Evolutionary conservation across 2,888 invertebrate species (phyloP), one percentile per base, ranked within the genome.

Genomic region (Lomographa bimaculata): DNA sequence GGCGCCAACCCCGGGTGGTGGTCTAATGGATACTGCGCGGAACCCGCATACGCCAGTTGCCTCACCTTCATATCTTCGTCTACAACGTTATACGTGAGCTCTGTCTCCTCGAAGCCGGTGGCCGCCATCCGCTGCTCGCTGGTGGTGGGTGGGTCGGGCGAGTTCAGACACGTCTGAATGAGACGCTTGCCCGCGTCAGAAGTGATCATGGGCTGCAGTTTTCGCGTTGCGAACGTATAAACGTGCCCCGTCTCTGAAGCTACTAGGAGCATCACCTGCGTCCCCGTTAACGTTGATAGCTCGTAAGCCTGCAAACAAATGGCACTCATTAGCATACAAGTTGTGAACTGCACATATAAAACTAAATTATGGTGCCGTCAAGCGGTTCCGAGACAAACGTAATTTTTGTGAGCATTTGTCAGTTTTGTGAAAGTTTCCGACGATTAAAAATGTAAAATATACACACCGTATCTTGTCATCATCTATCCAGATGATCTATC

Each of bases 241-340:
- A 99, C 99, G 90, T 99, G 99, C 35, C 99, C 99, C 8, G 99
- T 99, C 87, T 98, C 99, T 54, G 97, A 98, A 46, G 99, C 99
- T 56, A 99, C 99, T 74, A 99, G 91, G 67, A 99, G 91, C 99
- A 99, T 99, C 82, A 99, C 99, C 90, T 99, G 99, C 17, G 99
- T 99, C 35, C 99, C 99, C 54, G 99, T 99, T 80, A 99, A 87
- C 59, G 99, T 99, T 46, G 99, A 98, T 71, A 99, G 90, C 90
- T 99, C 99, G 91, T 99, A 99, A 41, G 99, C 99, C 99, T 99
- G 93, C 5, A 77, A 79, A 60, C 54, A 44, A 72, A 26, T 26
- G 32, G 23, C 28, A 20, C 9, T 37, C 32, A 40, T 50, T 47
- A 55, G 35, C 38, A 43, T 47, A 25, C 36, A 16, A 16, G n/a